Evolutionary conservation across 2,797 vertebrate species (phyloP), one percentile per base, ranked within the genome.

Genomic region (Melanotaenia maccullochi): DNA sequence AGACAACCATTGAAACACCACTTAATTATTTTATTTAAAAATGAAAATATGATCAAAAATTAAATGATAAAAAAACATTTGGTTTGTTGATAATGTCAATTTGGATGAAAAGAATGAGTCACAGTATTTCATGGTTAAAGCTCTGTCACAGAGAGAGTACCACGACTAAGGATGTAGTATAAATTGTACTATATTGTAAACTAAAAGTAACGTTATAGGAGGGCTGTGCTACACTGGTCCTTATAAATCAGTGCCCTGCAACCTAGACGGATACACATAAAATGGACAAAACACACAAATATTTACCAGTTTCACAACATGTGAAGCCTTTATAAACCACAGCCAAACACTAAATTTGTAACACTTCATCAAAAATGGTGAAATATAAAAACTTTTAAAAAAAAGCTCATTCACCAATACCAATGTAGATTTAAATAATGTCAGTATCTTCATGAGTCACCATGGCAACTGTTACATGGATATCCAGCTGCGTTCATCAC

Each of bases 391-490:
- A 13, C 40, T n/a, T 38, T 28, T 14, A 2, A 30, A 28, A 30
- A 30, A 30, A 30, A 30, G 22, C 33, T 38, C 18, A 18, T 55
- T 25, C 63, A 38, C 49, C 16, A 25, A 38, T 55, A 49, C 49
- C 35, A 35, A 22, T 64, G 61, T 35, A 13, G 7, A 36, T 52
- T 47, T 36, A 52, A 16, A 24, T 35, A 59, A 58, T 25, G 18
- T 52, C 47, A 60, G 6, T 60, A 42, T 33, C 64, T 65, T 60
- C 16, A 58, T 33, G 56, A 59, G 25, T 64, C 13, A 18, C 63
- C 4, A 42, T 60, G n/a, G 70, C 33, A 52, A 52, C 42, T 8
- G 24, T 24, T 36, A 55, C 64, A 0, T 44, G 54, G 1, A 0
- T 42, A 32, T 67, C 28, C 5, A 40, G 0, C 16, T 18, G 44